phyloP scores from a whole-genome alignment of 2,113 vertebrate genomes.

The Malaclemys terrapin region DNA sequence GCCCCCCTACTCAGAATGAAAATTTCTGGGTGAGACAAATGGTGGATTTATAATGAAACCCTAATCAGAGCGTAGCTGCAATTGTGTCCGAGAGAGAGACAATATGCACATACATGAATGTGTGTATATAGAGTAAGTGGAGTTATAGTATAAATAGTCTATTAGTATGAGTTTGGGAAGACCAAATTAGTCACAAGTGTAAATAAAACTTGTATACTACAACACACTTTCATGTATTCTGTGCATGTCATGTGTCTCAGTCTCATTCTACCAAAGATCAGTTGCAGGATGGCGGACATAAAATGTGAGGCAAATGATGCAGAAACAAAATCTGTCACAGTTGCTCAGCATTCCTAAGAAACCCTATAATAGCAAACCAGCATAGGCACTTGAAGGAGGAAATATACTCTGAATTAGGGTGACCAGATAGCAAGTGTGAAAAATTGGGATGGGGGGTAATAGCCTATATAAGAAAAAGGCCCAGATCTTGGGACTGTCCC shows the following conservation, averaged over 20 bases:
- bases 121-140: not conserved
- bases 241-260: not conserved
- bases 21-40: not conserved
- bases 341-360: fast-evolving
- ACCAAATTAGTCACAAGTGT: not conserved
- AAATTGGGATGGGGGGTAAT: too few species aligned
- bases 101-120: too few species aligned
- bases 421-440: too few species aligned
- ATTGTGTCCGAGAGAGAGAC: not conserved
- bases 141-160: not conserved
- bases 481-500: too few species aligned
- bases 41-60: not conserved
- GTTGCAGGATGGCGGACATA: fast-evolving
- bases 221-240: not conserved
- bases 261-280: not conserved
- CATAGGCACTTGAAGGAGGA: not conserved
- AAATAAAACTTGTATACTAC: not conserved
- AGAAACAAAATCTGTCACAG: not conserved
- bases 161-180: not conserved
- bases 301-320: not conserved
- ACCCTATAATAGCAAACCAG: fast-evolving
- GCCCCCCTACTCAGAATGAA: not conserved
- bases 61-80: not conserved
- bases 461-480: too few species aligned
- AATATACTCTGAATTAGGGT: not conserved